These are phyloP conservation scores for Rotaria sp. DNA, from an alignment of 2,888 invertebrate genomes.

Conservation along the genomic window DNA sequence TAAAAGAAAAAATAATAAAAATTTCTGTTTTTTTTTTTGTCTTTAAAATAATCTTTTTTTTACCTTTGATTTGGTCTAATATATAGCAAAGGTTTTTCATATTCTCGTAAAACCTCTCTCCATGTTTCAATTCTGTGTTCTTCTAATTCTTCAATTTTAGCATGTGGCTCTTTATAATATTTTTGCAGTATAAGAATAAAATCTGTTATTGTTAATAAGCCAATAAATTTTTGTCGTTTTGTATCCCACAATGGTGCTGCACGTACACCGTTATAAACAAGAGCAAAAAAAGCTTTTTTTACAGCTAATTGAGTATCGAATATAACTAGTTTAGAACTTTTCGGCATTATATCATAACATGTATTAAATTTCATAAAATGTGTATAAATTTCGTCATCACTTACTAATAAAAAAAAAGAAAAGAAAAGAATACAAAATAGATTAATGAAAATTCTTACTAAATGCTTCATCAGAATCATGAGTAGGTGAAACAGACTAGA, in stretches of 20 bases:
- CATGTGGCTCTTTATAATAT: conserved; percentile 79
- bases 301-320: conserved; percentile 93
- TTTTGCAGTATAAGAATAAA: conserved; percentile 89
- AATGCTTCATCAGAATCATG: not conserved
- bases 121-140: conserved; percentile 92
- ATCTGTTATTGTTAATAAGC: conserved; percentile 97
- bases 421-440: not conserved
- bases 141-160: conserved; percentile 88
- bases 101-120: conserved; percentile 78
- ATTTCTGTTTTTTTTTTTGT: not conserved
- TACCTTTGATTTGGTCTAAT: conserved; percentile 77
- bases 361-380: conserved; percentile 99
- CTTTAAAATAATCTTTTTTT: conserved; percentile 42
- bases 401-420: conserved; percentile 51
- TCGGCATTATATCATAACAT: conserved; percentile 98
- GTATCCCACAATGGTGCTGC: conserved; percentile 97
- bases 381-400: conserved; percentile 91
- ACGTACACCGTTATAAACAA: conserved; percentile 94
- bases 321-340: conserved; percentile 95
- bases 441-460: not conserved
- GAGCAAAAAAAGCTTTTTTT: conserved; percentile 96
- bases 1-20: conserved; percentile 40
- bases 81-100: conserved; percentile 76
- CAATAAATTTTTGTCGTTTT: conserved; percentile 79
- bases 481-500: not conserved